Base-by-base conservation (phyloP, 2,113 vertebrate species). In the Cinclus mexicanus region DNA sequence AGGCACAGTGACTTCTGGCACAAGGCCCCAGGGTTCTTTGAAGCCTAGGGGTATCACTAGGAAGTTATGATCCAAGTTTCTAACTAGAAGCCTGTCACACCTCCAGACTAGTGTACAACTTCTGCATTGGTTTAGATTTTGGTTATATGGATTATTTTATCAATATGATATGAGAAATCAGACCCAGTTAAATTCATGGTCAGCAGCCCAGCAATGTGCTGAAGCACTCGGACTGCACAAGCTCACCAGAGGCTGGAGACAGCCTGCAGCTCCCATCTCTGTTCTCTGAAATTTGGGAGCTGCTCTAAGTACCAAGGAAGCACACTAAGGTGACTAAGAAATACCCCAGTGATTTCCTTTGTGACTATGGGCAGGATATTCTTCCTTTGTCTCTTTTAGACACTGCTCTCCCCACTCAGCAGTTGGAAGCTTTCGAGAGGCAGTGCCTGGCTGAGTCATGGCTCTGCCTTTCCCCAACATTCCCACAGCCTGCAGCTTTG, bases 361-460 rank as follows among this genome's bases (percentile, higher is more conserved):
- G 47, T 35, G 77, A 44, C 59, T 29, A 10, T 0, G 10, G 76
- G 37, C 74, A 71, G 74, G 79, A 69, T 67, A 29, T 67, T 89
- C 65, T 63, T 37, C n/a, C 59, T 21, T 46, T 42, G 50, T 55
- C 80, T 64, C 78, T 25, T 76, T 64, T 28, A 49, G 83, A 37
- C 25, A 26, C 47, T 1, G 10, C 55, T 87, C 57, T 68, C 3
- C 0, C 85, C 47, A 22, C 75, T 87, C 72, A n/a, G 84, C 71
- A 39, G 44, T 6, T 64, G 6, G 47, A 26, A 78, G 78, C 47
- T 67, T 39, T 26, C 3, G 0, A 60, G 86, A 81, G 84, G 84
- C 59, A 72, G 95, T 3, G 80, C 56, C 28, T 53, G 65, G 78
- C 60, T 91, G 92, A 84, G 78, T 68, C 93, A 79, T 11, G 13